Percentiles rank a stretch among this genome's conserved stretches.
These are phyloP conservation scores for Phaonia tiefii DNA, from an alignment of 2,888 invertebrate genomes.

Conservation along the genomic window DNA sequence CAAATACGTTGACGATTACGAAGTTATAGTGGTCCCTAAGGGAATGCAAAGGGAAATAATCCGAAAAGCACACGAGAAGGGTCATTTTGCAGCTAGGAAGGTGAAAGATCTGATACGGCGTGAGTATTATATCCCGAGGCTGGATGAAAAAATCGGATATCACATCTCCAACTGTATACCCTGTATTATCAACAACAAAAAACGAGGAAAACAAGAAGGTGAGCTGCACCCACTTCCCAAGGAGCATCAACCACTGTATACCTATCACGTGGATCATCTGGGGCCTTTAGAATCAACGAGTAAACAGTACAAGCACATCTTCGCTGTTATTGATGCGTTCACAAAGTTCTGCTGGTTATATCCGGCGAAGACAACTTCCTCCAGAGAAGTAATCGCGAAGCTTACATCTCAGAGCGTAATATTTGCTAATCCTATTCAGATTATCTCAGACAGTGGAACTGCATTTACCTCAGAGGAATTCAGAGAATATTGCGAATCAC, in stretches of 20 bases:
- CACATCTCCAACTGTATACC: no score
- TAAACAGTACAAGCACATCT: no score
- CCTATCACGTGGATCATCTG: no score
- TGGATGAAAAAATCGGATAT: no score
- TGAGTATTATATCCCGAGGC: no score
- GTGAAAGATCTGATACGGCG: no score
- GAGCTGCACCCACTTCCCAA: conserved; percentile 70
- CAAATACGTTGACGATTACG: no score
- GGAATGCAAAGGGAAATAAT: no score
- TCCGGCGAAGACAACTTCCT: conserved; percentile 66
- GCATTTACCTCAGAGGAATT: conserved; percentile 72
- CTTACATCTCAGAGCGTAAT: conserved; percentile 67
- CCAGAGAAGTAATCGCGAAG: conserved; percentile 8
- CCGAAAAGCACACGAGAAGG: conserved; percentile 61
- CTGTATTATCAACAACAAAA: no score
- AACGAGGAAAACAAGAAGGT: no score
- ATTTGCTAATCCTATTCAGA: conserved; percentile 76
- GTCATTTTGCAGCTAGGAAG: conserved; percentile 51
- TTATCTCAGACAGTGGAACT: conserved; percentile 75
- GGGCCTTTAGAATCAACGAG: conserved; percentile 69
- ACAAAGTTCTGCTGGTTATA: conserved; percentile 76
- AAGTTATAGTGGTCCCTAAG: no score
- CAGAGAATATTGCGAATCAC: conserved; percentile 73
- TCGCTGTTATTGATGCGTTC: no score
- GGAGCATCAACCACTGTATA: conserved; percentile 54